A percentile compares a stretch with the other conserved stretches of the same genome.
These are phyloP conservation scores for Knipowitschia caucasica DNA, from an alignment of 2,797 vertebrate species.

Conservation along the genomic window DNA sequence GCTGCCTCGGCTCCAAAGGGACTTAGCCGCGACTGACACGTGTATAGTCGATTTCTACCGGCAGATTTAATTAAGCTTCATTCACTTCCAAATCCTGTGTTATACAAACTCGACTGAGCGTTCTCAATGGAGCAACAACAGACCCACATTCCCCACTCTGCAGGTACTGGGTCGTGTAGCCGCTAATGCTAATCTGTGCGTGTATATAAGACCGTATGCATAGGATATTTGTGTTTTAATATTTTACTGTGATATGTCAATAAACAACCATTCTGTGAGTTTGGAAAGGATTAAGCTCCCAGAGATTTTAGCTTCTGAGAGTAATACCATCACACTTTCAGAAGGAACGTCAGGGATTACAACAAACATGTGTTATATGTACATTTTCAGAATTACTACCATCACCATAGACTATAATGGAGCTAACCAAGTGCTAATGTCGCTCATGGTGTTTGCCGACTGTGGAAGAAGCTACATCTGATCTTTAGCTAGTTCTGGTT, in stretches of 20 bases:
- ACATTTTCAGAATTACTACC: no score
- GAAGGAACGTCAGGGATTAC: no score
- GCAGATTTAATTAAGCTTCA: slow-evolving; percentile 67
- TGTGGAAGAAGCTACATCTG: no score
- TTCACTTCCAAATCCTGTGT: slow-evolving; percentile 53
- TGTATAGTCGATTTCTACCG: slow-evolving; percentile 50
- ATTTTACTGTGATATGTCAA: neutral
- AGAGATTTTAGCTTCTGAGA: no score
- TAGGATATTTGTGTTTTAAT: neutral
- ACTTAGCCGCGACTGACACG: slow-evolving; percentile 53
- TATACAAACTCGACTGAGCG: slow-evolving; percentile 41
- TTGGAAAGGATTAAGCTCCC: no score
- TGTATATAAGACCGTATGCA: neutral
- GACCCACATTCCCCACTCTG: neutral
- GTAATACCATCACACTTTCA: no score
- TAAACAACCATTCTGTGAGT: no score
- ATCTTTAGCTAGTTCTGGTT: no score
- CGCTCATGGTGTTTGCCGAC: no score
- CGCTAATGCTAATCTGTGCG: neutral
- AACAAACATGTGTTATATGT: no score
- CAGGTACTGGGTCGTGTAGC: neutral
- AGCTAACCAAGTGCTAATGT: no score
- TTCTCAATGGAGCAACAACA: neutral
- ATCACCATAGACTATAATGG: no score
- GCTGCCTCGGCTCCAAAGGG: slow-evolving; percentile 42